Base-by-base conservation (phyloP, 2,797 vertebrate genomes). In the Pipistrellus pygmaeus region DNA sequence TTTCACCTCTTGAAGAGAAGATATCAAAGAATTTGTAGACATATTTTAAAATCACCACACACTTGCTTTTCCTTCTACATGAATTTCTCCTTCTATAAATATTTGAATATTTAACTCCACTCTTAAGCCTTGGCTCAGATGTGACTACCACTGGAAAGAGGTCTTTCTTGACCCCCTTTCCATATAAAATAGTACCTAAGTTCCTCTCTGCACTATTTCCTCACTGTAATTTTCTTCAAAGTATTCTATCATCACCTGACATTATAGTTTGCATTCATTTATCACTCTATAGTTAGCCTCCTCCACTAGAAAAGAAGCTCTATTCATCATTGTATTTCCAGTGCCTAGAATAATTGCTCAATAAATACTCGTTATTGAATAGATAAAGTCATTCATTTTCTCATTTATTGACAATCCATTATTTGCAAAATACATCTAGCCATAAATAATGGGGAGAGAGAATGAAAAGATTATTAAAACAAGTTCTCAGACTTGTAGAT, bases 141-240 rank as follows among this genome's bases (percentile, higher is more conserved):
- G 35, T 81, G 64, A 76, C 84, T 69, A 73, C 76, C n/a, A 76
- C 38, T 88, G 35, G 41, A 84, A 82, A 76, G 66, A 83, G 10
- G 1, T 90, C 25, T 85, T 90, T 97, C 21, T 75, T 78, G 72
- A 85, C 17, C 12, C 6, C 3, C 1, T 89, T 87, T 69, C 6
- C 57, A 75, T 51, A 27, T 68, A 83, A 93, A 82, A 46, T 81
- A 13, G 4, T 71, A 13, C 32, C 44, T 60, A 55, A 75, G 44
- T 64, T 35, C 30, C 51, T 88, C 51, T 75, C 14, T 85, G 48
- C 21, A 11, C 20, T 35, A 57, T 87, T 81, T 86, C 44, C n/a
- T 38, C 57, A 1, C 30, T 84, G 89, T 71, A 20, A 35, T 92
- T 84, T 83, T 94, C 78, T 93, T 93, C 86, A 83, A 53, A 73